Percentiles rank a stretch among this genome's conserved stretches.
These are phyloP conservation scores for Furnarius figulus DNA, from an alignment of 2,113 vertebrate species.

Conservation along the genomic window DNA sequence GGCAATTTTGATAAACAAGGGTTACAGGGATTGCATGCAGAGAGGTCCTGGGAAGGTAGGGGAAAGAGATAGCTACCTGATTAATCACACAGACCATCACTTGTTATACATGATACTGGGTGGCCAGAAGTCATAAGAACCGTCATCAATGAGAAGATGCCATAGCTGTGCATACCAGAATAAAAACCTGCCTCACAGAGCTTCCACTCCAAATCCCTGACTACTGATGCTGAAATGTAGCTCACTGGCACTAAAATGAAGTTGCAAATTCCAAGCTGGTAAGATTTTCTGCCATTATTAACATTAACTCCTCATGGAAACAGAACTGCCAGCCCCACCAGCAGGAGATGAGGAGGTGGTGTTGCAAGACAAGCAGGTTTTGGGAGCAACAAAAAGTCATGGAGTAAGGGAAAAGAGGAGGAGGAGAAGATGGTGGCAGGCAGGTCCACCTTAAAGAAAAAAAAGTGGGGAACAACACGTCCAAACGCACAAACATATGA, in stretches of 20 bases:
- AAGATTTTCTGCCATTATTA: background rate
- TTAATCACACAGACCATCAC: background rate
- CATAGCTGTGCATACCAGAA: background rate
- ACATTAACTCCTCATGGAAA: background rate
- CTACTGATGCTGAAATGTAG: background rate
- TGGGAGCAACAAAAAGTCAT: background rate
- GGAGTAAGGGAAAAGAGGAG: background rate
- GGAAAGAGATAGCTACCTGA: background rate
- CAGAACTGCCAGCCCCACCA: background rate
- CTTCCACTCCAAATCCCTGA: background rate
- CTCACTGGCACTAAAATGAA: background rate
- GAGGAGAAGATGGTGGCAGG: background rate
- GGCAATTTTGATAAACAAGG: background rate
- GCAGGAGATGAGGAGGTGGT: slow-evolving; percentile 38
- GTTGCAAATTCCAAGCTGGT: background rate
- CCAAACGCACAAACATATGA: slow-evolving; percentile 33
- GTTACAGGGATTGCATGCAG: background rate
- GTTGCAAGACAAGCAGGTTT: slow-evolving; percentile 29
- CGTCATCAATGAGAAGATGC: background rate
- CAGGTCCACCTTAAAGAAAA: background rate
- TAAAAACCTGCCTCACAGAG: background rate
- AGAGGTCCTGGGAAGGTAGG: background rate
- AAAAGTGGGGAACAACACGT: background rate
- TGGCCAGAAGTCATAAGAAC: background rate
- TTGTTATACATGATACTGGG: background rate